phyloP scores from a whole-genome alignment of 2,113 vertebrate genomes.

The Phodopus roborovskii region DNA sequence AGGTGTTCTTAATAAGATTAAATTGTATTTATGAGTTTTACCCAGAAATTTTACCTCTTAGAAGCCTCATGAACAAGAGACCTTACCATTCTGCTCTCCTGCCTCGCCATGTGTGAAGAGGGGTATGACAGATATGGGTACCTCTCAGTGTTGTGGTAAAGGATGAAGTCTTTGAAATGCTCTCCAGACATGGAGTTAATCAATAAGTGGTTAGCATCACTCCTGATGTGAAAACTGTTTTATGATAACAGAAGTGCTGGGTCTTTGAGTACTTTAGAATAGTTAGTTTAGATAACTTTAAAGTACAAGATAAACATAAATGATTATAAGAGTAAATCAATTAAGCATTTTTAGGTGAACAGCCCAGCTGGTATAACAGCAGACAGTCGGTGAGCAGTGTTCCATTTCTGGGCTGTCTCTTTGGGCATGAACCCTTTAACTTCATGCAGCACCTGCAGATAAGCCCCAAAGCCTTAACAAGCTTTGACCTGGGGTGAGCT shows the following conservation, averaged over 20 bases:
- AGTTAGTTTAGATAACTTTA: constrained; percentile 1
- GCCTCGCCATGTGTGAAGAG: neutral
- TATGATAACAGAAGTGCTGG: neutral
- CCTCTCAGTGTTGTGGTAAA: neutral
- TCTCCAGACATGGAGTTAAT: neutral
- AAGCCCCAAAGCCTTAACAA: constrained; percentile 27
- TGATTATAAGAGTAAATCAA: constrained; percentile 5
- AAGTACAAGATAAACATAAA: neutral
- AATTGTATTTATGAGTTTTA: neutral
- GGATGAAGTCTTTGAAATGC: neutral
- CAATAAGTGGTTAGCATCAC: neutral
- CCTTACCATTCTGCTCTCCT: neutral
- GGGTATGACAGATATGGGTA: neutral
- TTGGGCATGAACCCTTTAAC: constrained; percentile 24
- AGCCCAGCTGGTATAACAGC: neutral
- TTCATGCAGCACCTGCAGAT: neutral
- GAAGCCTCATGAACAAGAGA: neutral
- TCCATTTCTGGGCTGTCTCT: neutral
- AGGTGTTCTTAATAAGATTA: neutral
- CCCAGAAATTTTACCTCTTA: neutral
- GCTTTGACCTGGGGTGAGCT: constrained; percentile 31
- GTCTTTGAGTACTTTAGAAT: neutral
- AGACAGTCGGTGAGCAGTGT: neutral
- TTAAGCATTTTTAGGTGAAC: neutral
- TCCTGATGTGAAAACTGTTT: neutral